Evolutionary conservation across 2,888 invertebrate genomes (phyloP).

Genomic region (Pollenia angustigena): DNA sequence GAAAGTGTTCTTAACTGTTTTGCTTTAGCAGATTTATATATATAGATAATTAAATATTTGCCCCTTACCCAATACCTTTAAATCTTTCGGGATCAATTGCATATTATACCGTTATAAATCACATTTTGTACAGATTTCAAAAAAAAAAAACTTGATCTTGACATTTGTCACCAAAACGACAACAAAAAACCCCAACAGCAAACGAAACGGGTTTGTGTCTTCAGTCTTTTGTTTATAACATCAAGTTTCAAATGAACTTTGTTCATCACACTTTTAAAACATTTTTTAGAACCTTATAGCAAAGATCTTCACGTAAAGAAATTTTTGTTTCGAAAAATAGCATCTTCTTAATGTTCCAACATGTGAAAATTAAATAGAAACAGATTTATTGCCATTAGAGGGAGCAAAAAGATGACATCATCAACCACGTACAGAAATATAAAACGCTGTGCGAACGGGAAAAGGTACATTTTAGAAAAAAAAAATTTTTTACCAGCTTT

Average conservation of each 20-base stretch:
- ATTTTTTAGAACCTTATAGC: conserved; percentile 41
- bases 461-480: background rate
- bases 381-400: conserved; percentile 30
- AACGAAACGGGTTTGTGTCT: conserved; percentile 40
- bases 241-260: background rate
- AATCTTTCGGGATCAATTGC: conserved; percentile 54
- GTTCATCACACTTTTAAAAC: conserved; percentile 10
- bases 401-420: conserved; percentile 53
- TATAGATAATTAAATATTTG: too few relatives aligned
- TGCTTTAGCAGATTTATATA: too few relatives aligned
- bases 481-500: background rate
- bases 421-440: conserved; percentile 40
- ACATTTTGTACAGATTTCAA: conserved; percentile 41
- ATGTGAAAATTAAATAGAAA: conserved; percentile 43
- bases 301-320: background rate
- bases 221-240: conserved; percentile 48
- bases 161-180: conserved; percentile 51
- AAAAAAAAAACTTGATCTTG: conserved; percentile 47
- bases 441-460: conserved; percentile 6
- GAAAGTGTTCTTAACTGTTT: too few relatives aligned
- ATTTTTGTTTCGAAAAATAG: background rate
- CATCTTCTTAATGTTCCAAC: background rate
- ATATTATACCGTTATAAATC: conserved; percentile 65
- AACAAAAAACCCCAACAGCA: background rate
- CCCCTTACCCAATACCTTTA: conserved; percentile 38